A percentile compares a stretch with the other conserved stretches of the same genome.
Conservation (phyloP, 53 echinoderm and acorn worm genomes). For the Stichopus horrens region DNA sequence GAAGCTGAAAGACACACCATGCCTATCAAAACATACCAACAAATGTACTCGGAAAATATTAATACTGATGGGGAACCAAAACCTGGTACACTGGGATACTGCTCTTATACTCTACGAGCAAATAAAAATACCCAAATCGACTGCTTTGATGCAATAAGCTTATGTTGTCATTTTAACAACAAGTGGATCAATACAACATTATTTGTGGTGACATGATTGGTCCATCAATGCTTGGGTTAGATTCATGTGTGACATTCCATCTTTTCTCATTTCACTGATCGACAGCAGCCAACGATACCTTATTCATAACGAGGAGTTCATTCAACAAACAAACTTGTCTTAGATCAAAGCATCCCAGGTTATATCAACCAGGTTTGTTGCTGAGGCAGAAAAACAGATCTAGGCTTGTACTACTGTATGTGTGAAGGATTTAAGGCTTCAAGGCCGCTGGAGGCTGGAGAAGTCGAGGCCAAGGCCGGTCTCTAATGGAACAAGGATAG, state of each 20-base stretch:
- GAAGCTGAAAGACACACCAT: conserved; percentile 49
- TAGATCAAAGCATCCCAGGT: conserved; percentile 46
- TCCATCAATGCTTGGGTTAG: conserved; percentile 22
- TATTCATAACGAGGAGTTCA: conserved; percentile 50
- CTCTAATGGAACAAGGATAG: conserved; percentile 32
- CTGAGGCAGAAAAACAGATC: too few species aligned
- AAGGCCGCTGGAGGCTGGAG: too few species aligned
- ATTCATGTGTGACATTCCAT: not conserved
- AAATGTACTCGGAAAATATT: conserved; percentile 26
- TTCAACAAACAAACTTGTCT: conserved; percentile 19
- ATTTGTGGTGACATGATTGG: conserved; percentile 9
- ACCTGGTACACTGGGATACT: not conserved
- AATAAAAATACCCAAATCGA: conserved; percentile 38
- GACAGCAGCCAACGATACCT: not conserved
- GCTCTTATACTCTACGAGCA: not conserved
- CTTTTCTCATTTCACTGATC: conserved; percentile 11
- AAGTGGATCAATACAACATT: not conserved
- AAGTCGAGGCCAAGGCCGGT: conserved; percentile 43
- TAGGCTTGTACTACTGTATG: too few species aligned
- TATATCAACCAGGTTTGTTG: conserved; percentile 11
- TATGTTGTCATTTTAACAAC: not conserved
- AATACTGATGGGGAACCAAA: conserved; percentile 8
- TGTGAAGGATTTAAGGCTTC: too few species aligned
- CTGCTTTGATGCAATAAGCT: conserved; percentile 39
- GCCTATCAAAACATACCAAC: conserved; percentile 25